These are phyloP conservation scores for Heliocidaris tuberculata DNA, from an alignment of 35 echinoderm and acorn worm species.

Conservation along the genomic window DNA sequence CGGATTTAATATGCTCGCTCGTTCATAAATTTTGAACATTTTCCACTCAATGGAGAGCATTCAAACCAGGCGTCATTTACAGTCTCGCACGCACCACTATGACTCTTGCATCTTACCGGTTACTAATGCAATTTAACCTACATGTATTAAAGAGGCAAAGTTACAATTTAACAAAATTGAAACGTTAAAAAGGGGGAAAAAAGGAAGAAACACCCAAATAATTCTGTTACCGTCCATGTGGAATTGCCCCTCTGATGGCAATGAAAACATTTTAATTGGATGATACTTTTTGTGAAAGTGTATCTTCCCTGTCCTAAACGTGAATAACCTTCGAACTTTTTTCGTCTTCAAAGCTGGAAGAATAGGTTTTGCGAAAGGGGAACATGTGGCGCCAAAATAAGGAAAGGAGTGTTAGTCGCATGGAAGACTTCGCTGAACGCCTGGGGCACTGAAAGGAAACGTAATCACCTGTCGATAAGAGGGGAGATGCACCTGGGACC, in stretches of 20 bases:
- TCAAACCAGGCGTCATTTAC: too few species aligned
- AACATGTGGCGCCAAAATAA: not conserved
- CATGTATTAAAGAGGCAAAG: not conserved
- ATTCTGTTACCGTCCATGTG: not conserved
- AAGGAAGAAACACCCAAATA: not conserved
- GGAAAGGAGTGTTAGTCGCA: not conserved
- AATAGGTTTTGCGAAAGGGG: not conserved
- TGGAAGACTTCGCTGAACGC: not conserved
- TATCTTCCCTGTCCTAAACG: not conserved
- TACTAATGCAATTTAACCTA: too few species aligned
- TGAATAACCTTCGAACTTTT: not conserved
- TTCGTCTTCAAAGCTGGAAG: not conserved
- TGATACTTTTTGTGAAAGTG: not conserved
- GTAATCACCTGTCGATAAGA: not conserved
- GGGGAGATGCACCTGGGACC: not conserved
- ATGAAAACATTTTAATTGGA: not conserved
- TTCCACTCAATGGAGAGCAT: too few species aligned
- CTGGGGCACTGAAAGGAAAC: not conserved
- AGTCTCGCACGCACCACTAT: too few species aligned
- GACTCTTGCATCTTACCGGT: too few species aligned
- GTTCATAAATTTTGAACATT: too few species aligned
- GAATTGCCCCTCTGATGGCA: not conserved
- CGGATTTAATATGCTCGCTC: too few species aligned
- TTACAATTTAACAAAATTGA: not conserved
- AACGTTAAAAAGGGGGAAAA: not conserved